Percentiles rank a stretch among this genome's conserved stretches.
Evolutionary conservation across 2,888 invertebrate species (phyloP).

Genomic region (Lycaena phlaeas): DNA sequence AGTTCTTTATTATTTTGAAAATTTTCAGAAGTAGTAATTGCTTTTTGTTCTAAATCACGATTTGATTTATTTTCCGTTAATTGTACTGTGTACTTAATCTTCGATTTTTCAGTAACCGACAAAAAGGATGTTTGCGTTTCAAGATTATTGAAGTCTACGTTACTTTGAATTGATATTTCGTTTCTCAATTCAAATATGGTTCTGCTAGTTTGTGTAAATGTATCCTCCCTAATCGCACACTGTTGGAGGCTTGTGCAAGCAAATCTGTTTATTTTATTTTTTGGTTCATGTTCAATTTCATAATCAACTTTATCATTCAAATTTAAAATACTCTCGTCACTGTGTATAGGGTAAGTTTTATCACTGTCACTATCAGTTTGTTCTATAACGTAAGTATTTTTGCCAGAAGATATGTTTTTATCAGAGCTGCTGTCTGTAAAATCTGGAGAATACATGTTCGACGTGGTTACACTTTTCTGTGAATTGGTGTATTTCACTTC

Average conservation of each 20-base stretch:
- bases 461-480: slow-evolving; percentile 55
- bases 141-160: slow-evolving; percentile 29
- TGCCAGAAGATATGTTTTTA: slow-evolving; percentile 49
- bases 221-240: slow-evolving; percentile 41
- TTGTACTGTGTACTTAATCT: neutral
- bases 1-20: slow-evolving; percentile 19
- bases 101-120: slow-evolving; percentile 29
- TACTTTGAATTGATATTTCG: slow-evolving; percentile 28
- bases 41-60: too few species aligned
- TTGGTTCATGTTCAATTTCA: slow-evolving; percentile 22
- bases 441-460: slow-evolving; percentile 47
- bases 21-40: neutral
- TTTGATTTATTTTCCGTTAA: too few species aligned
- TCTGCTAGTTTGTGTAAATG: slow-evolving; percentile 72
- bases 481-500: slow-evolving; percentile 51
- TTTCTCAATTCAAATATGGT: slow-evolving; percentile 67
- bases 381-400: slow-evolving; percentile 55
- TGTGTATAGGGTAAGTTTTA: slow-evolving; percentile 27
- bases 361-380: slow-evolving; percentile 48
- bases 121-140: slow-evolving; percentile 57
- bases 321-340: slow-evolving; percentile 27
- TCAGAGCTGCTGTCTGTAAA: slow-evolving; percentile 56
- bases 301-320: slow-evolving; percentile 23
- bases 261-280: slow-evolving; percentile 14
- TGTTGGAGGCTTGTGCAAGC: slow-evolving; percentile 24